Evolutionary conservation across 2,797 vertebrate genomes (phyloP).

Genomic region (Phrynocephalus forsythii): DNA sequence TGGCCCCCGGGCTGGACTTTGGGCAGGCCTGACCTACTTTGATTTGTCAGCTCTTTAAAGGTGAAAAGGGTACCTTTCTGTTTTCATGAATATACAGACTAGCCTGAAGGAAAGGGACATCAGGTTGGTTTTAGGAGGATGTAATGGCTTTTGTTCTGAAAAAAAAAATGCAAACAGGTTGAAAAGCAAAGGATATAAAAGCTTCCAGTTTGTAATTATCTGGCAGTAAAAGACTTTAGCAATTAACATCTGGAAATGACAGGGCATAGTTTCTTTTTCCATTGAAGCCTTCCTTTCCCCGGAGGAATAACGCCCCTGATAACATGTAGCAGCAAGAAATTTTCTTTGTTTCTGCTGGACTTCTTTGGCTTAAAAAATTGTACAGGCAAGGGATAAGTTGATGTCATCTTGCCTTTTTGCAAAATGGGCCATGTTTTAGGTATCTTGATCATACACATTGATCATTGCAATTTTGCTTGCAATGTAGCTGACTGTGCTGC

Average conservation of each 20-base stretch:
- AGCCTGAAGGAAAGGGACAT: background rate
- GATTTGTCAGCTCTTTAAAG: background rate
- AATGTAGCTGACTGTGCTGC: too few relatives aligned
- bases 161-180: slow-evolving; percentile 3
- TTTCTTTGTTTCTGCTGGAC: background rate
- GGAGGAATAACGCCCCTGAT: background rate
- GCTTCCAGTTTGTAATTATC: background rate
- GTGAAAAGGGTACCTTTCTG: background rate
- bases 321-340: background rate
- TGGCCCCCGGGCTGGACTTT: too few relatives aligned
- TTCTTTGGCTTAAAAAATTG: background rate
- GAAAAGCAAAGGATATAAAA: background rate
- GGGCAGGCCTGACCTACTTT: background rate
- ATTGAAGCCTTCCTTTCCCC: background rate
- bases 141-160: background rate
- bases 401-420: background rate
- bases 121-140: background rate
- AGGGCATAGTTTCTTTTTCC: background rate
- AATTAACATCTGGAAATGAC: slow-evolving; percentile 36
- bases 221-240: slow-evolving; percentile 5
- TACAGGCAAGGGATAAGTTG: background rate
- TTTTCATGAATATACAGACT: background rate
- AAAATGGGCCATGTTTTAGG: background rate
- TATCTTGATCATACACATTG: background rate
- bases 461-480: too few relatives aligned